These are phyloP conservation scores for Onychomys torridus DNA, from an alignment of 2,797 vertebrate species.

Conservation along the genomic window DNA sequence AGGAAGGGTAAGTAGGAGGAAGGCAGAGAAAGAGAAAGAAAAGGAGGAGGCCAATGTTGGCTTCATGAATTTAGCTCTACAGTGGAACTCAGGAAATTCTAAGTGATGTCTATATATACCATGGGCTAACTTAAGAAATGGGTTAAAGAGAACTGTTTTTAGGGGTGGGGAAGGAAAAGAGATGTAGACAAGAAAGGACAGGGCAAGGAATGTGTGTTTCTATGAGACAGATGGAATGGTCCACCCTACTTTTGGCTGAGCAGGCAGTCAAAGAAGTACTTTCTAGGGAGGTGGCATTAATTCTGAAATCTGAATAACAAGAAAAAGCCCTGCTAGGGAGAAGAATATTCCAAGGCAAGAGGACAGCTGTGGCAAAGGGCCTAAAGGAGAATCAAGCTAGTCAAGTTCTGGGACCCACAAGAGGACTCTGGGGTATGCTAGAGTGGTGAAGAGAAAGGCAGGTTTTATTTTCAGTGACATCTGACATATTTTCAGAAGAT, in stretches of 20 bases:
- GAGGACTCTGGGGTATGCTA: not conserved
- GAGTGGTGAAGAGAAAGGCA: not conserved
- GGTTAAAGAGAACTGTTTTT: conserved; percentile 28
- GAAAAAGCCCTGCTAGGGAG: not conserved
- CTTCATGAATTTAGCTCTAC: conserved; percentile 10
- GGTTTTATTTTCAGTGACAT: not conserved
- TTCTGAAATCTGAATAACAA: conserved; percentile 54
- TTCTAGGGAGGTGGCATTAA: conserved; percentile 6
- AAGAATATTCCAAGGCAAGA: conserved; percentile 26
- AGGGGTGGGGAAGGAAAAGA: conserved; percentile 23
- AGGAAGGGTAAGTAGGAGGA: not conserved
- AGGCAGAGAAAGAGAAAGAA: not conserved
- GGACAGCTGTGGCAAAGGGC: not conserved
- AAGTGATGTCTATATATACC: conserved; percentile 11
- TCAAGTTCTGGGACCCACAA: not conserved
- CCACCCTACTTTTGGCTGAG: conserved; percentile 37
- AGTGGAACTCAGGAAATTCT: not conserved
- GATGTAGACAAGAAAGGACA: conserved; percentile 27
- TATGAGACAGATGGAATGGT: conserved; percentile 38
- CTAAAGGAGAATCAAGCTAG: conserved; percentile 1
- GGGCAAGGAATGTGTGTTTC: conserved; percentile 30
- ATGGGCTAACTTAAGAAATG: conserved; percentile 57
- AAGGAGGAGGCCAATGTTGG: not conserved
- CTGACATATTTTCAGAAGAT: not conserved
- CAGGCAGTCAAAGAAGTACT: not conserved